Percentiles rank a stretch among this genome's conserved stretches.
Evolutionary conservation across 1,140 invertebrate species (phyloP).

Genomic region (Lordiphosa clarofinis): DNA sequence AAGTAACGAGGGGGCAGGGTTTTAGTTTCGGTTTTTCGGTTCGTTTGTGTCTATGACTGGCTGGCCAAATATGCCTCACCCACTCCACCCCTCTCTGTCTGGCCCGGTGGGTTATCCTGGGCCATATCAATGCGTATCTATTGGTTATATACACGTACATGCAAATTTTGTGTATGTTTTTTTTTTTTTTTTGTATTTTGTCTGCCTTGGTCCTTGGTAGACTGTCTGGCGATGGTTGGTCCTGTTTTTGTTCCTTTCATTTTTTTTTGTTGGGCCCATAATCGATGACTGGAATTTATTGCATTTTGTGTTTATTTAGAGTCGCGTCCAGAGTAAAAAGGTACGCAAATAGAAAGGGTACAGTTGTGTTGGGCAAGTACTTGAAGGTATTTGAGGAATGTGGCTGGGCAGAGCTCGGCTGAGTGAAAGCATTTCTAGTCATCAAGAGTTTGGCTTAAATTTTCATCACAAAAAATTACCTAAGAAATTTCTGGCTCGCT

Average conservation of each 20-base stretch:
- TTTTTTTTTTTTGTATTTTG: slow-evolving; percentile 1
- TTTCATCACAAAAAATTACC: no score
- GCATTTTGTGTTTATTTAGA: slow-evolving; percentile 76
- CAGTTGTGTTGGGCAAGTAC: slow-evolving; percentile 42
- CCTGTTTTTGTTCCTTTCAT: background rate
- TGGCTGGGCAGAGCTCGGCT: no score
- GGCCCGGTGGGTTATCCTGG: slow-evolving; percentile 25
- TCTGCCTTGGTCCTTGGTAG: background rate
- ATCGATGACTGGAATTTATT: slow-evolving; percentile 72
- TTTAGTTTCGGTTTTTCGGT: slow-evolving; percentile 19
- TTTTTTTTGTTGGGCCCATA: slow-evolving; percentile 50
- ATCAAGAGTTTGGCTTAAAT: no score
- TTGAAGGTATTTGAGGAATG: no score
- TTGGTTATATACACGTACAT: slow-evolving; percentile 44
- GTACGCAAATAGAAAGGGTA: slow-evolving; percentile 32
- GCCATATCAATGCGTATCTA: slow-evolving; percentile 73
- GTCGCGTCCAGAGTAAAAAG: background rate
- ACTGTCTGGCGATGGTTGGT: slow-evolving; percentile 34
- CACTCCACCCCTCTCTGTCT: slow-evolving; percentile 24
- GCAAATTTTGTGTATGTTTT: slow-evolving; percentile 9
- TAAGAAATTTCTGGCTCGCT: no score
- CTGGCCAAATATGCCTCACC: background rate
- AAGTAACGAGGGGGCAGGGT: slow-evolving; percentile 7
- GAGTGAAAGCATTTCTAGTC: no score
- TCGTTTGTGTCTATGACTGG: slow-evolving; percentile 21